These are phyloP conservation scores for Slavum lentiscoides DNA, from an alignment of 2,888 invertebrate species.

Conservation along the genomic window DNA sequence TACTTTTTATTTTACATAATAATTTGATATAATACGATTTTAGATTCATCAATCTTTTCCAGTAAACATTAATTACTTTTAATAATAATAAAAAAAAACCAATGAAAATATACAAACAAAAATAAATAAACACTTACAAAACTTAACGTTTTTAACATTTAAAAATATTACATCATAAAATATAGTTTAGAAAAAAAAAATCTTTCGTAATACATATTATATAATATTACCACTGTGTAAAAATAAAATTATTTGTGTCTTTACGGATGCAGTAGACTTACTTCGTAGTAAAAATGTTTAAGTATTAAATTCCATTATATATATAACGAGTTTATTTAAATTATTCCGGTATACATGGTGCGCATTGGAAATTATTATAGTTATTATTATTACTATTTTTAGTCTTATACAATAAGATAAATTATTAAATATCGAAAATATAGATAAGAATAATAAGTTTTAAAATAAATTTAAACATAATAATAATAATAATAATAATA, in stretches of 20 bases:
- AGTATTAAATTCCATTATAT: neutral
- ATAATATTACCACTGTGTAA: neutral
- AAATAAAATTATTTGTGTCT: neutral
- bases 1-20: conserved; percentile 21
- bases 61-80: conserved; percentile 29
- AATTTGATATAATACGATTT: conserved; percentile 11
- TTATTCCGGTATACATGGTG: conserved; percentile 16
- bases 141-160: conserved; percentile 50
- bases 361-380: neutral
- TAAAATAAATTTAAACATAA: too few relatives aligned
- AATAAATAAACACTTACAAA: conserved; percentile 53
- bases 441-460: conserved; percentile 17
- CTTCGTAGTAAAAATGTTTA: neutral
- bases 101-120: conserved; percentile 50
- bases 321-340: neutral
- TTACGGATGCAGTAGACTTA: neutral
- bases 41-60: conserved; percentile 25
- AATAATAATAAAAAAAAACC: conserved; percentile 25
- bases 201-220: conserved; percentile 14
- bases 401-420: conserved; percentile 31
- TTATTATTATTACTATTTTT: conserved; percentile 4
- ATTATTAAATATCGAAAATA: conserved; percentile 35
- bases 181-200: conserved; percentile 34
- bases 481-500: too few relatives aligned
- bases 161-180: conserved; percentile 23